These are phyloP conservation scores for Apistogramma diplotaenia DNA, from an alignment of 2,113 vertebrate species.

Conservation along the genomic window DNA sequence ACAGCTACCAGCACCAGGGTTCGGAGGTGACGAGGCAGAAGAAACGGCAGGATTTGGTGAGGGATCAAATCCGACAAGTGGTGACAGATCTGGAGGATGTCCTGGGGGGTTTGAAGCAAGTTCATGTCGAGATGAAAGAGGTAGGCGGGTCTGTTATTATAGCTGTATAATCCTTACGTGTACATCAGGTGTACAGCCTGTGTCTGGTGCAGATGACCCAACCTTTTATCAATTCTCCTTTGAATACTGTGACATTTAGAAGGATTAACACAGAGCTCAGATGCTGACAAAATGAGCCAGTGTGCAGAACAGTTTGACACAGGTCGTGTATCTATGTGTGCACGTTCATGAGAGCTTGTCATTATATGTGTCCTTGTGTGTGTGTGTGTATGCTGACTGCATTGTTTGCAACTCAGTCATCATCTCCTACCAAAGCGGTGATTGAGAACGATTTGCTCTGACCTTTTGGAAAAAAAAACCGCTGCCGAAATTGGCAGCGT, in stretches of 20 bases:
- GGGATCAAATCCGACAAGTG: constrained; percentile 79
- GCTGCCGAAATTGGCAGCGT: constrained; percentile 36
- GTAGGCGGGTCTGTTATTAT: constrained; percentile 62
- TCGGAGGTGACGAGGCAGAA: constrained; percentile 36
- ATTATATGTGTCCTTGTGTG: not conserved
- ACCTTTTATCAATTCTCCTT: constrained; percentile 3
- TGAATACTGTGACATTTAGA: constrained; percentile 43
- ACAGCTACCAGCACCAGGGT: not conserved
- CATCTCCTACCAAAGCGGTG: constrained; percentile 23
- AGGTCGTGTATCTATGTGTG: constrained; percentile 4
- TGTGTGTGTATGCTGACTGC: constrained; percentile 5
- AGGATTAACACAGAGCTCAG: not conserved
- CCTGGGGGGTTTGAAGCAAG: constrained; percentile 79
- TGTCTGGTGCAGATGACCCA: constrained; percentile 1
- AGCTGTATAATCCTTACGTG: constrained; percentile 6
- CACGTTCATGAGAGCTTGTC: not conserved
- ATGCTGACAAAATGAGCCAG: not conserved
- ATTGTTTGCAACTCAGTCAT: constrained; percentile 56
- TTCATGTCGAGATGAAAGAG: constrained; percentile 82
- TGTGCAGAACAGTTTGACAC: constrained; percentile 10
- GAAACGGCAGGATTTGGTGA: constrained; percentile 63
- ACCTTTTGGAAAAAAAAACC: constrained; percentile 55
- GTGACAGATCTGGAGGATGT: constrained; percentile 79
- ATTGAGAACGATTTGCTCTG: constrained; percentile 49
- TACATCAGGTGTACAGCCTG: constrained; percentile 13